A percentile compares a stretch with the other conserved stretches of the same genome.
Conservation (phyloP, 2,888 invertebrate species). For the Meganola albula region DNA sequence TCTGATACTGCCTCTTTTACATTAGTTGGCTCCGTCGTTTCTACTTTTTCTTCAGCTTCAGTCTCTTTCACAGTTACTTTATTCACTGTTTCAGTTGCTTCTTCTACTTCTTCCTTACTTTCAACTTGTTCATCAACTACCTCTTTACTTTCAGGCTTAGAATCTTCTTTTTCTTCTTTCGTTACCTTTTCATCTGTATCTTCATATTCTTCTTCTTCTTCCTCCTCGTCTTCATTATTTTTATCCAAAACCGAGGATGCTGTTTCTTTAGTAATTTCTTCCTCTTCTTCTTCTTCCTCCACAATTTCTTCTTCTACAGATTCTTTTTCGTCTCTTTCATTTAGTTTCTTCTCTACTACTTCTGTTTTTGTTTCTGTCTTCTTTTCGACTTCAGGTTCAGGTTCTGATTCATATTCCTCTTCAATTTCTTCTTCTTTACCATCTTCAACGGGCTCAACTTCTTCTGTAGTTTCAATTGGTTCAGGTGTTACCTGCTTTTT, state of each 20-base stretch:
- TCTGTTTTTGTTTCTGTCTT: slow-evolving; percentile 8
- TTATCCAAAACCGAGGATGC: not conserved
- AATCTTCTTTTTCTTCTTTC: slow-evolving; percentile 7
- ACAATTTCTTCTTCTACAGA: slow-evolving; percentile 13
- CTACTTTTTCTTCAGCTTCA: slow-evolving; percentile 17
- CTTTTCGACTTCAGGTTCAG: slow-evolving; percentile 6
- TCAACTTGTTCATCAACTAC: slow-evolving; percentile 6
- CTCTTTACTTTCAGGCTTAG: slow-evolving; percentile 10
- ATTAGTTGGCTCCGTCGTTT: slow-evolving; percentile 14
- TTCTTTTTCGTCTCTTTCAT: slow-evolving; percentile 12
- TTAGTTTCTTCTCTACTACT: slow-evolving; percentile 6
- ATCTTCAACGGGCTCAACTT: slow-evolving; percentile 16
- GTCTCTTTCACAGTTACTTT: slow-evolving; percentile 22
- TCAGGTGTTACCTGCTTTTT: slow-evolving; percentile 28
- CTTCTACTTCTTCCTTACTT: slow-evolving; percentile 8
- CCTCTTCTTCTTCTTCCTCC: slow-evolving; percentile 32
- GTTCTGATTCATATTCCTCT: slow-evolving; percentile 12
- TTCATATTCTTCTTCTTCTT: slow-evolving; percentile 13
- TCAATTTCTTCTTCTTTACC: slow-evolving; percentile 9
- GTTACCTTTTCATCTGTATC: slow-evolving; percentile 9
- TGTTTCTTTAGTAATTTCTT: slow-evolving; percentile 26
- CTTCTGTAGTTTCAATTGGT: slow-evolving; percentile 11
- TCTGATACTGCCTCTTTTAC: slow-evolving; percentile 20
- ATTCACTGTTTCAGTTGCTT: slow-evolving; percentile 24
- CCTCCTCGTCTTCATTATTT: slow-evolving; percentile 4